Base-by-base conservation (phyloP, 2,797 vertebrate species). In the Poeciliopsis turneri region DNA sequence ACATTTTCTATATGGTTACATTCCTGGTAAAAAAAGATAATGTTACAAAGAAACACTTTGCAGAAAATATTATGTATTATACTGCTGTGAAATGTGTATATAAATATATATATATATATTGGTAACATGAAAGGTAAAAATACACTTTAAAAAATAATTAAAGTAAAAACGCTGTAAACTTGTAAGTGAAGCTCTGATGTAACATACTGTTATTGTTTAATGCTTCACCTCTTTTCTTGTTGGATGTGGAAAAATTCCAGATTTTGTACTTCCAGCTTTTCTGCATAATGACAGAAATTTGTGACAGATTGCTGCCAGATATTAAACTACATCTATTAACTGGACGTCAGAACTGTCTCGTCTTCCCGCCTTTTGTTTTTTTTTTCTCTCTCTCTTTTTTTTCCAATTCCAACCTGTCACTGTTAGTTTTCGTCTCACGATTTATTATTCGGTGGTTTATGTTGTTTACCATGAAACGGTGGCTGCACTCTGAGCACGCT, bases 1-100 rank as follows among this genome's bases (percentile, higher is more conserved):
- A 95, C 93, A 94, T 93, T 95, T 93, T 93, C 72, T 94, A 92
- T 84, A 77, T 57, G 25, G 86, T 87, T 86, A 89, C 80, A 90
- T 93, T 92, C 86, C 90, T 92, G 90, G 86, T 89, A 86, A 1
- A 25, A 76, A 78, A 39, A 43, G n/a, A 80, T 84, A 72, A 76
- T 89, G 91, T 89, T 90, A 80, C 76, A 83, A 83, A 77, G 36
- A 77, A 66, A 66, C 20, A 66, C 83, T 90, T 89, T 92, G 82
- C 76, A 83, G 88, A 74, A 80, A 79, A 80, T 69, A 73, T 74
- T 18, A 77, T 90, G 87, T 93, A 86, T 84, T 82, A 88, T 91
- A 91, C 85, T 86, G 75, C 82, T 88, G 86, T 90, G 70, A 74
- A 75, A 74, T 77, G 30, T 66, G 55, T 70, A 82, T 82, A 68